Conservation (phyloP, 2,797 vertebrate genomes). For the Tadarida brasiliensis region DNA sequence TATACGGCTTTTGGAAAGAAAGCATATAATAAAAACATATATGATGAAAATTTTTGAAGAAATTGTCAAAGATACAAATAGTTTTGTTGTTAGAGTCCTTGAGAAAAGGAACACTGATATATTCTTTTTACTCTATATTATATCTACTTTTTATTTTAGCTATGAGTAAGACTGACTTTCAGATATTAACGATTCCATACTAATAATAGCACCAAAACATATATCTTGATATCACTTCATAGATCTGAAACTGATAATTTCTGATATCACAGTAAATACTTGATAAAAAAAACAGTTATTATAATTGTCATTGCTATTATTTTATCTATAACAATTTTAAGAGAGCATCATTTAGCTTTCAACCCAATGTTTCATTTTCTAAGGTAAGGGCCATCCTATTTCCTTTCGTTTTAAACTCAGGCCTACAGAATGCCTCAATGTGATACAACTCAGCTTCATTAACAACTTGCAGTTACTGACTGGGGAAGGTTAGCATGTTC, state of each 20-base stretch:
- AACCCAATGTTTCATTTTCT: not conserved
- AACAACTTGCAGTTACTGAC: not conserved
- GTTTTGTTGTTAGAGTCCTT: not conserved
- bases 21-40: not conserved
- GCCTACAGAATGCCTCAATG: not conserved
- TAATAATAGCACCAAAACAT: not conserved
- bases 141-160: not conserved
- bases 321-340: not conserved
- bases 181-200: not conserved
- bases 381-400: not conserved
- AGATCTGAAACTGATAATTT: not conserved
- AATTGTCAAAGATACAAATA: not conserved
- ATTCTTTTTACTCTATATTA: not conserved
- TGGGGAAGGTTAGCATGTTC: not conserved
- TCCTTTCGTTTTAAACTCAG: not conserved
- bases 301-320: not conserved
- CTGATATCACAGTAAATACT: not conserved
- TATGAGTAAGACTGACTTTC: not conserved
- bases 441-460: not conserved
- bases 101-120: not conserved
- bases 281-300: conserved; percentile 8
- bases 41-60: not conserved
- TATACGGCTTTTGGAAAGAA: not conserved
- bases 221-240: not conserved
- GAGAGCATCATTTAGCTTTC: not conserved